Evolutionary conservation across 2,888 invertebrate genomes (phyloP).

Genomic region (Tupiocoris notatus): DNA sequence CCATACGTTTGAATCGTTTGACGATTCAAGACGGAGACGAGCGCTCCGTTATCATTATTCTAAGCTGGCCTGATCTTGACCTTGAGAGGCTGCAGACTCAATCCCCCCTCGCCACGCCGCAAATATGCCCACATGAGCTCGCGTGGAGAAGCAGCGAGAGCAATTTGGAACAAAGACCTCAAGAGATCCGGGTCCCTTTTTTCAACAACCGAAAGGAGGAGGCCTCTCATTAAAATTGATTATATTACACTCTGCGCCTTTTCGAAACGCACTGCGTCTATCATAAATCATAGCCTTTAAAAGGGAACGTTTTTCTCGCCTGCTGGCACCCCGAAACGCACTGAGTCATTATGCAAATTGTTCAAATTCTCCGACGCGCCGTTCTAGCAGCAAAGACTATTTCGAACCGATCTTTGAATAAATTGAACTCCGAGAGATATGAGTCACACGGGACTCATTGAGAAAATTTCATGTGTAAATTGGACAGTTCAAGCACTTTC

Average conservation of each 20-base stretch:
- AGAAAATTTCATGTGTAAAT: too few relatives aligned
- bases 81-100: neutral
- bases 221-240: neutral
- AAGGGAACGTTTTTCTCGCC: neutral
- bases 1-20: neutral
- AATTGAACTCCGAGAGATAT: too few relatives aligned
- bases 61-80: neutral
- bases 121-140: neutral
- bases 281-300: neutral
- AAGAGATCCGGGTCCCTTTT: constrained; percentile 9
- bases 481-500: too few relatives aligned
- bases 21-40: neutral
- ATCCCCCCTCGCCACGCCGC: neutral
- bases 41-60: neutral
- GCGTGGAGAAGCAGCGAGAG: neutral
- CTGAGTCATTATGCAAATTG: neutral
- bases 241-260: neutral
- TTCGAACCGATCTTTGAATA: too few relatives aligned
- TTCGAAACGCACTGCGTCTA: neutral
- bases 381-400: too few relatives aligned
- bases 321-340: neutral
- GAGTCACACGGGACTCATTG: too few relatives aligned
- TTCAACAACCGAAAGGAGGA: neutral
- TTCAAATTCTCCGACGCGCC: neutral
- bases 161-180: constrained; percentile 9